These are phyloP conservation scores for Xiphydria camelus DNA, from an alignment of 2,888 invertebrate species.

Conservation along the genomic window DNA sequence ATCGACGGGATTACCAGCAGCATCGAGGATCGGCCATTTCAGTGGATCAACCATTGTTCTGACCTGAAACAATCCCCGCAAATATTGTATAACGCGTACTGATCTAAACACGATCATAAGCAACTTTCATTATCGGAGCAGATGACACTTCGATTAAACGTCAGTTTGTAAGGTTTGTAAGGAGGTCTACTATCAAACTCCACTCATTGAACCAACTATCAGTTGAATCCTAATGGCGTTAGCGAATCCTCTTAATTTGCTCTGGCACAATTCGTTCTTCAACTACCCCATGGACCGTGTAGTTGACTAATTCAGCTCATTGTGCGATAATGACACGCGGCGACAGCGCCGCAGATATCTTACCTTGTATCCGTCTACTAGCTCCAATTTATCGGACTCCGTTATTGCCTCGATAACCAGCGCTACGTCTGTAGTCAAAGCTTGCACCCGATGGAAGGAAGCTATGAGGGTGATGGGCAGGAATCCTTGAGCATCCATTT, in stretches of 20 bases:
- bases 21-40: constrained; percentile 85
- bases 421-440: constrained; percentile 81
- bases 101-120: too few species aligned
- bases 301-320: too few species aligned
- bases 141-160: neutral
- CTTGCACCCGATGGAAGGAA: constrained; percentile 91
- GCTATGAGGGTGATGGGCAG: constrained; percentile 92
- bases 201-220: constrained; percentile 39
- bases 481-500: constrained; percentile 95
- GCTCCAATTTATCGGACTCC: constrained; percentile 83
- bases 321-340: too few species aligned
- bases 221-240: constrained; percentile 46
- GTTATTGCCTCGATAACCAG: constrained; percentile 84
- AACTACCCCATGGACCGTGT: too few species aligned
- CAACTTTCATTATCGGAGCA: too few species aligned
- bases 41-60: constrained; percentile 81
- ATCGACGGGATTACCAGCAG: constrained; percentile 39
- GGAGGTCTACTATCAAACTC: constrained; percentile 51
- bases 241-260: constrained; percentile 49
- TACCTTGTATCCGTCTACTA: constrained; percentile 76
- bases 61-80: too few species aligned
- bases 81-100: too few species aligned
- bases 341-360: too few species aligned
- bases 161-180: constrained; percentile 26
- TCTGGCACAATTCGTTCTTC: constrained; percentile 44